Base-by-base conservation (phyloP, 2,888 invertebrate genomes). In the Salpingus planirostris region DNA sequence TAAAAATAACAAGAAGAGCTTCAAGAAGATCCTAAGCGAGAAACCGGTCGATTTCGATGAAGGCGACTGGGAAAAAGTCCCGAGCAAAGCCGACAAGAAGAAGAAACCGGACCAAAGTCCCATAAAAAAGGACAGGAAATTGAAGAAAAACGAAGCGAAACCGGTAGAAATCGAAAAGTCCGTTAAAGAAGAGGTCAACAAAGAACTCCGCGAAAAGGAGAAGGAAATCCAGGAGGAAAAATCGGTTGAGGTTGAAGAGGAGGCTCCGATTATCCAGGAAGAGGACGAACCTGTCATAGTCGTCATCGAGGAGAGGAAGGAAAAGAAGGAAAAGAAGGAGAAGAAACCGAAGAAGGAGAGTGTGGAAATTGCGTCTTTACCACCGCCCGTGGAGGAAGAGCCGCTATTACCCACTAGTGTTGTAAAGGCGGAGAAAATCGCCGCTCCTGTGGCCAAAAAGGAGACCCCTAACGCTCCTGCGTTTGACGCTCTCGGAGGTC, bases 21-120 rank as follows among this genome's bases (percentile, higher is more conserved):
- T 76, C 59, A 67, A 68, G 45, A 68, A 68, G 46, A 59, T 60
- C 38, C 67, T 69, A 29, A 64, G 69, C 40, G 78, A 79, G 47
- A 82, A 82, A 56, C 80, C 81, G 6, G 71, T 73, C 24, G 80
- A 80, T 50, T 80, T 73, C 62, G 81, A 82, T 61, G 81, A 82
- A 48, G 82, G 78, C 24, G 73, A 76, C 28, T 85, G 85, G 85
- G 78, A 83, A 66, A 73, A 72, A 46, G 78, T 82, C 45, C 66
- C 79, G 39, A 72, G 78, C 52, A 69, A 79, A 60, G 71, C 76
- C 51, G 83, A 83, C 39, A 83, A 82, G 59, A 84, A 83, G 57
- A 81, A 18, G 62, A 72, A 73, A 36, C 73, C 75, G 29, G 63
- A 64, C 25, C 48, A 48, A 11, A 52, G 59, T 14, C 60, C 60